A percentile compares a stretch with the other conserved stretches of the same genome.
phyloP scores from a whole-genome alignment of 2,797 vertebrate species.

The Trachurus trachurus region DNA sequence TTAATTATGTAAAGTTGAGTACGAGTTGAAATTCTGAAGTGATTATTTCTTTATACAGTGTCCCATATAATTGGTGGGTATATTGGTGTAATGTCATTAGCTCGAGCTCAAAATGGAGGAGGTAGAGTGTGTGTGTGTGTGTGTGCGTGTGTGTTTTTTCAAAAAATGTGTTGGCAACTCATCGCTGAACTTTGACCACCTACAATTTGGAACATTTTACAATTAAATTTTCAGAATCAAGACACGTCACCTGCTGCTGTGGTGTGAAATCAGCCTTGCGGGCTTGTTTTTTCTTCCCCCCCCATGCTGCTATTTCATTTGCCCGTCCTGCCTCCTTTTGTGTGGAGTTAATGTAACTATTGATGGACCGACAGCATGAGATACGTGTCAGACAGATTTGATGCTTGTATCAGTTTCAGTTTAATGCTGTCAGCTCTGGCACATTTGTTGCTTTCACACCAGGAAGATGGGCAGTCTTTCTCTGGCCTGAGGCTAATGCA shows the following conservation, averaged over 20 bases:
- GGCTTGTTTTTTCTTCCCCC: slow-evolving; percentile 9
- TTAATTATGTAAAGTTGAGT: slow-evolving; percentile 77
- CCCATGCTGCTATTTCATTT: slow-evolving; percentile 55
- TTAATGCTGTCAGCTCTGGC: slow-evolving; percentile 53
- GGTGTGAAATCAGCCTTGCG: slow-evolving; percentile 44
- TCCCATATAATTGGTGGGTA: slow-evolving; percentile 40
- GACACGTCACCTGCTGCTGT: slow-evolving; percentile 48
- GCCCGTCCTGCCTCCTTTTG: slow-evolving; percentile 40
- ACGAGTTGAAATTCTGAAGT: slow-evolving; percentile 59
- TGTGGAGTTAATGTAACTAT: slow-evolving; percentile 50
- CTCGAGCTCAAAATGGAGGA: slow-evolving; percentile 26
- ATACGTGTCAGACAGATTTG: slow-evolving; percentile 47
- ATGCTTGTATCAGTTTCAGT: slow-evolving; percentile 54
- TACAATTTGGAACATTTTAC: slow-evolving; percentile 40
- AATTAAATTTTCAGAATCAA: slow-evolving; percentile 53
- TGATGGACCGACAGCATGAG: slow-evolving; percentile 66
- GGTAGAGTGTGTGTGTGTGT: not conserved
- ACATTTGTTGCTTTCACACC: slow-evolving; percentile 66
- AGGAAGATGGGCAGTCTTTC: slow-evolving; percentile 60
- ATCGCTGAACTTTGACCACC: slow-evolving; percentile 50
- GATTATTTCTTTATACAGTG: slow-evolving; percentile 47
- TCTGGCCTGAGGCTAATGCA: slow-evolving; percentile 66
- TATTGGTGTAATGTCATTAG: slow-evolving; percentile 41
- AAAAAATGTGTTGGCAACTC: slow-evolving; percentile 21
- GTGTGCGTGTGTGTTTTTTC: slow-evolving; percentile 5